Percentiles rank a stretch among this genome's conserved stretches.
Conservation (phyloP, 2,113 vertebrate genomes). For the Percina caprodes region DNA sequence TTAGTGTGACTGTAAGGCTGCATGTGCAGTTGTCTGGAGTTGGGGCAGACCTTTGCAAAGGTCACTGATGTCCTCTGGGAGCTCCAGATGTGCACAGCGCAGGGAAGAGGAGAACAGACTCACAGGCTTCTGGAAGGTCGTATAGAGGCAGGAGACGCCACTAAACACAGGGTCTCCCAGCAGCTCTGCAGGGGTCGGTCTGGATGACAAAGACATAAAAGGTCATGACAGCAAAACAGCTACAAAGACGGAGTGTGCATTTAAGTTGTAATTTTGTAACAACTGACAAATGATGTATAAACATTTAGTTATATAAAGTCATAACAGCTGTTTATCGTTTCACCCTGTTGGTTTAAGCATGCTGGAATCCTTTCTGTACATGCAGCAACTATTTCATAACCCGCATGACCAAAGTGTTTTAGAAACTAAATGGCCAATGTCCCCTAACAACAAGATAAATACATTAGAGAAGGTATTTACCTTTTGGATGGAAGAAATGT, state of each 20-base stretch:
- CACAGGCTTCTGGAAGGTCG: slow-evolving; percentile 87
- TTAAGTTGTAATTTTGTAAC: background rate
- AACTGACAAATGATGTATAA: background rate
- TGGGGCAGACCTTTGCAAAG: slow-evolving; percentile 89
- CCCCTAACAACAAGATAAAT: slow-evolving; percentile 17
- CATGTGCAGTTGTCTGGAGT: background rate
- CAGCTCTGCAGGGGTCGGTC: slow-evolving; percentile 89
- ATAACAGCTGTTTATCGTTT: background rate
- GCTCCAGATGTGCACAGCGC: slow-evolving; percentile 91
- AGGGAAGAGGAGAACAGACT: slow-evolving; percentile 92
- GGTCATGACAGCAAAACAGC: background rate
- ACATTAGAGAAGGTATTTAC: slow-evolving; percentile 72
- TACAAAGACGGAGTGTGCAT: background rate
- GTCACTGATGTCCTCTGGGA: slow-evolving; percentile 94
- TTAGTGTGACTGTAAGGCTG: background rate
- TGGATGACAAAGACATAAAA: slow-evolving; percentile 57
- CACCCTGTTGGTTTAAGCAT: background rate
- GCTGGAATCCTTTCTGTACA: slow-evolving; percentile 13
- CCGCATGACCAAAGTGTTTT: slow-evolving; percentile 6
- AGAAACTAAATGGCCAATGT: slow-evolving; percentile 18
- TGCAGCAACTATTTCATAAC: background rate
- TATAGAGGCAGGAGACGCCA: slow-evolving; percentile 86
- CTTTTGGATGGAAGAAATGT: slow-evolving; percentile 94
- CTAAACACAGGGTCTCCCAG: slow-evolving; percentile 87
- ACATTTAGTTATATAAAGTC: background rate